Evolutionary conservation across 2,888 invertebrate species (phyloP).

Genomic region (Phaonia tiefii): DNA sequence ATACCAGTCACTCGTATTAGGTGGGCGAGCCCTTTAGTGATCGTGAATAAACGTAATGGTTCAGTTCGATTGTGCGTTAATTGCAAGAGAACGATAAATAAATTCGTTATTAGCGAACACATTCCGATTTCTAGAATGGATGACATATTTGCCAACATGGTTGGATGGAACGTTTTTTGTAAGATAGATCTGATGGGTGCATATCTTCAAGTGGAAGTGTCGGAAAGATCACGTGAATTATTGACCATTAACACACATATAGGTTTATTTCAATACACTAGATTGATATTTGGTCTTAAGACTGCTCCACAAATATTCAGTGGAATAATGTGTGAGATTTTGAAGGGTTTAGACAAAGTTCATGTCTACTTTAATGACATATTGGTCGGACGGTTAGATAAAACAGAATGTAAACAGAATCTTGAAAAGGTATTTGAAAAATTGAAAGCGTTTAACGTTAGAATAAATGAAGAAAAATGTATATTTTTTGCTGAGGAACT

Average conservation of each 20-base stretch:
- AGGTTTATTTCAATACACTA: constrained; percentile 47
- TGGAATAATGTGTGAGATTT: constrained; percentile 25
- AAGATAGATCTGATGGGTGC: constrained; percentile 54
- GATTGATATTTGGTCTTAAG: constrained; percentile 41
- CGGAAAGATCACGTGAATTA: constrained; percentile 36
- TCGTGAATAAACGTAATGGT: constrained; percentile 55
- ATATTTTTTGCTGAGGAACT: constrained; percentile 24
- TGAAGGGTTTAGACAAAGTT: constrained; percentile 35
- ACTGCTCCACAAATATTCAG: constrained; percentile 38
- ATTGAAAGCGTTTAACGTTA: constrained; percentile 14
- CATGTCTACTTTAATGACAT: constrained; percentile 48
- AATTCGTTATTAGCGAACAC: constrained; percentile 51
- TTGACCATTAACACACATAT: constrained; percentile 57
- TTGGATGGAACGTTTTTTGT: constrained; percentile 48
- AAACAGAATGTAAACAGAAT: constrained; percentile 21
- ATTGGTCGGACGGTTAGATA: constrained; percentile 29
- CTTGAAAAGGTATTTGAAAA: neutral
- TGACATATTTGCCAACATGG: constrained; percentile 50
- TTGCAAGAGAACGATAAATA: constrained; percentile 51
- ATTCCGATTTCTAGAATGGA: constrained; percentile 47
- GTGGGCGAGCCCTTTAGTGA: constrained; percentile 57
- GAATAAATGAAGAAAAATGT: constrained; percentile 15
- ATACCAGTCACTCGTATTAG: constrained; percentile 49
- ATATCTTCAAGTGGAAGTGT: constrained; percentile 43
- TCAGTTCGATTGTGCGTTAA: constrained; percentile 52